A percentile compares a stretch with the other conserved stretches of the same genome.
Conservation (phyloP, 2,888 invertebrate genomes). For the Drosophila rellima region DNA sequence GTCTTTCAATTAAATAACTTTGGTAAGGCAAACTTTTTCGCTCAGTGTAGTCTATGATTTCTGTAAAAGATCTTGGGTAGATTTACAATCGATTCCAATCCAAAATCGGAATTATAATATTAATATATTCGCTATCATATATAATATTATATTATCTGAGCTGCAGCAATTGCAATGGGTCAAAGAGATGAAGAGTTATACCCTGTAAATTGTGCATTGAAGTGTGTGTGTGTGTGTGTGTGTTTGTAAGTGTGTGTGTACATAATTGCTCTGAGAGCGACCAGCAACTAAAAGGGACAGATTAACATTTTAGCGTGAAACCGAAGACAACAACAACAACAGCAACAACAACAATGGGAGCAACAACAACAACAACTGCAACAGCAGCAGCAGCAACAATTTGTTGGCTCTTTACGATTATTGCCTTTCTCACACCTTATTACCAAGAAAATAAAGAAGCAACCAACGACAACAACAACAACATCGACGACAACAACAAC, state of each 20-base stretch:
- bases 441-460: constrained; percentile 82
- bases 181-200: neutral
- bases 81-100: too few relatives aligned
- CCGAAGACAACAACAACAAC: constrained; percentile 50
- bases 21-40: too few relatives aligned
- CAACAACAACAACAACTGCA: constrained; percentile 30
- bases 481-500: too few relatives aligned
- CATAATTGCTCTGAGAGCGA: constrained; percentile 55
- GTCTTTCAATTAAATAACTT: too few relatives aligned
- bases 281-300: constrained; percentile 62
- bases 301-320: constrained; percentile 79
- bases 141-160: neutral
- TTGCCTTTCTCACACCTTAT: constrained; percentile 84
- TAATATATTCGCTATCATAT: too few relatives aligned
- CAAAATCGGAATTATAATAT: too few relatives aligned
- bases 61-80: too few relatives aligned
- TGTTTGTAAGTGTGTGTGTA: constrained; percentile 17
- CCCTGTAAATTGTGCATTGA: neutral
- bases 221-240: constrained; percentile 15
- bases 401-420: constrained; percentile 83
- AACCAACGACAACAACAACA: constrained; percentile 22
- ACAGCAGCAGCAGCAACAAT: constrained; percentile 66
- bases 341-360: constrained; percentile 3
- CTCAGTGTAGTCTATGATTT: too few relatives aligned
- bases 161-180: neutral